Base-by-base conservation (phyloP, 35 echinoderm and acorn worm genomes). In the Heliocidaris erythrogramma region DNA sequence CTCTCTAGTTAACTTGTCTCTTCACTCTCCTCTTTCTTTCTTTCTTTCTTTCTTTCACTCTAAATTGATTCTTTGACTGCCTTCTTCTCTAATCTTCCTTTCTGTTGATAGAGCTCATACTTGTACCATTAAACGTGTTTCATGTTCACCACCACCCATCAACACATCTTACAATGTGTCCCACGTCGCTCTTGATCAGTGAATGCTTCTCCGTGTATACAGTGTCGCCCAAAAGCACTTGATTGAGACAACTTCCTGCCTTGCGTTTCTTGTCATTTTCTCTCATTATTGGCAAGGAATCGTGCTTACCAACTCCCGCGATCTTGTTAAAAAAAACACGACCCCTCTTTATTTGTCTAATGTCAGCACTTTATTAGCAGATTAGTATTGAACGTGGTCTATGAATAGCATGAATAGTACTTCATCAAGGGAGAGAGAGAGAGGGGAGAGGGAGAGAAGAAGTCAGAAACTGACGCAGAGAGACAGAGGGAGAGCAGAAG, bases 291-390 rank as follows among this genome's bases (percentile, higher is more conserved):
- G 65, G 65, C 65, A 27, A 78, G 65, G 27, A 78, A n/a, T 24
- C 65, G 65, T 78, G 65, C 65, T 24, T 21, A n/a, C 65, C 65
- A 24, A 78, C 18, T 78, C 65, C n/a, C 27, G 21, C 65, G 27
- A 78, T 78, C 65, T 78, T 78, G 65, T 78, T 78, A 78, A 78
- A 6, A 69, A 78, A 78, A 78, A 21, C 65, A 78, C 65, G 65
- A 69, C 18, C 65, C 18, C 2, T 42, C 65, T 78, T n/a, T 78
- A 78, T 78, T 78, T 78, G 65, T n/a, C 65, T n/a, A 78, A 78
- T 78, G 65, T 78, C 65, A 78, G 21, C 65, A 78, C 65, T 78
- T 78, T 78, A 78, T 78, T 78, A 78, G 65, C 65, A 78, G 65
- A 78, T 78, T 78, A 78, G 65, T 78, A 78, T 78, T n/a, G 65